Conservation (phyloP, 2,113 vertebrate species). For the Istiophorus platypterus region DNA sequence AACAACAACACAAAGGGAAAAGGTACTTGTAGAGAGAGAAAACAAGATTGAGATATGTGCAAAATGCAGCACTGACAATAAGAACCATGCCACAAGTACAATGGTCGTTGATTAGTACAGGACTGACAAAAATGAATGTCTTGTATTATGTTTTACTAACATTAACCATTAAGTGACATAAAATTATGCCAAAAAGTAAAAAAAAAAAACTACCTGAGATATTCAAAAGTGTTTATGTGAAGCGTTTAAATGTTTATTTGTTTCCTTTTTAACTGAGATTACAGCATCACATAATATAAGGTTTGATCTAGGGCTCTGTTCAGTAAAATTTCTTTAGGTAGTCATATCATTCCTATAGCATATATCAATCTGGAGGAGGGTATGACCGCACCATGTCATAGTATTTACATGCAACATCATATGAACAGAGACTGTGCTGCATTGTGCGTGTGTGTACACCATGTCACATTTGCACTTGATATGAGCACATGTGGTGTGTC, state of each 20-base stretch:
- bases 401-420: slow-evolving; percentile 43
- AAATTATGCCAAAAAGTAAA: neutral
- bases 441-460: slow-evolving; percentile 40
- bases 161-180: slow-evolving; percentile 12
- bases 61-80: slow-evolving; percentile 19
- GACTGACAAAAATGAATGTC: slow-evolving; percentile 20
- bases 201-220: neutral
- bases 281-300: neutral
- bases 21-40: slow-evolving; percentile 24
- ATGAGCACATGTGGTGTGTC: slow-evolving; percentile 77
- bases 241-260: neutral
- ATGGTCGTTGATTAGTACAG: slow-evolving; percentile 50
- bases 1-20: slow-evolving; percentile 40
- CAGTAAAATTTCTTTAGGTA: slow-evolving; percentile 8
- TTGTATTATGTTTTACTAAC: slow-evolving; percentile 5
- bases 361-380: slow-evolving; percentile 10
- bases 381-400: slow-evolving; percentile 1
- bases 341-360: slow-evolving; percentile 18
- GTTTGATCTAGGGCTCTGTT: slow-evolving; percentile 10
- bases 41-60: slow-evolving; percentile 43
- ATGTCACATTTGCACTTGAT: slow-evolving; percentile 68
- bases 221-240: slow-evolving; percentile 2
- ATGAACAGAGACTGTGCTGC: slow-evolving; percentile 23
- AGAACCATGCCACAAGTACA: slow-evolving; percentile 25
- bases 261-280: neutral